A percentile compares a stretch with the other conserved stretches of the same genome.
Conservation (phyloP, 2,888 invertebrate species). For the Chloromyia formosa region DNA sequence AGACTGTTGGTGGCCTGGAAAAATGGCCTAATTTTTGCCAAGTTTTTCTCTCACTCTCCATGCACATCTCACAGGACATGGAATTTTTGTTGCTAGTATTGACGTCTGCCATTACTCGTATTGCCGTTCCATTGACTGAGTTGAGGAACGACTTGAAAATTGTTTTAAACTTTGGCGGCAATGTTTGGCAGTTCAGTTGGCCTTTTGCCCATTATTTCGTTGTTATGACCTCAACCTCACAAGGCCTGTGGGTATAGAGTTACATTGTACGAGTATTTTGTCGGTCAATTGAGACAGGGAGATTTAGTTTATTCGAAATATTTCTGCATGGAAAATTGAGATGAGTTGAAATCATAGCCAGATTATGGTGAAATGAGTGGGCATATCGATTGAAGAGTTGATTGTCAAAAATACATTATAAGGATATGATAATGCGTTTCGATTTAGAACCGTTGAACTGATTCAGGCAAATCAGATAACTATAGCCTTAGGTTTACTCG, state of each 20-base stretch:
- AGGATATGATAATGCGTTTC: no score
- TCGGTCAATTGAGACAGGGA: background rate
- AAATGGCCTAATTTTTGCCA: constrained; percentile 3
- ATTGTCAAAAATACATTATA: no score
- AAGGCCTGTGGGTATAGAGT: background rate
- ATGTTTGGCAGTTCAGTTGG: constrained; percentile 33
- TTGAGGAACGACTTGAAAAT: constrained; percentile 25
- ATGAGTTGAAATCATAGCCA: background rate
- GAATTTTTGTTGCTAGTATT: background rate
- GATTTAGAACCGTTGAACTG: no score
- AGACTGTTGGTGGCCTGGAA: constrained; percentile 23
- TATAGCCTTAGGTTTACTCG: no score
- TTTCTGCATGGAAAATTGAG: background rate
- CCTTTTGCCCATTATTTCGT: constrained; percentile 30
- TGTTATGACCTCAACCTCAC: constrained; percentile 3
- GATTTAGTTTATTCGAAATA: background rate
- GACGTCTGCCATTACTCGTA: background rate
- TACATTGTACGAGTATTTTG: background rate
- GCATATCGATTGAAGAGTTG: no score
- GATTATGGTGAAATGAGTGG: background rate
- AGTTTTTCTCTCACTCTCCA: background rate
- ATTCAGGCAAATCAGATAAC: no score
- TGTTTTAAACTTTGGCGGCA: constrained; percentile 39
- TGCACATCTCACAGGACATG: no score
- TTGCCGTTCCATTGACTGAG: background rate